Conservation (phyloP, 2,888 invertebrate genomes). For the Heliconius charithonia region DNA sequence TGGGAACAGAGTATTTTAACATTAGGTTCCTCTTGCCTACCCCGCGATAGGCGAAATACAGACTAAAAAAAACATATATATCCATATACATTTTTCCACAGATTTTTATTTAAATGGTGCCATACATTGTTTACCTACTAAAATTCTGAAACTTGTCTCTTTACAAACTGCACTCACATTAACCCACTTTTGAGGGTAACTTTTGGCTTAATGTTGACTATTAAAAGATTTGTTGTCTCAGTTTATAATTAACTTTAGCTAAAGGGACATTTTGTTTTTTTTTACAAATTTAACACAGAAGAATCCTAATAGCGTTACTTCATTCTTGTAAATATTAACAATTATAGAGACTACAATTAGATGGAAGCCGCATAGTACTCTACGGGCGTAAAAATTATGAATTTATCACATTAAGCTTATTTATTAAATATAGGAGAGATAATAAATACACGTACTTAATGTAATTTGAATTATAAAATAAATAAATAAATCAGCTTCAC, state of each 20-base stretch:
- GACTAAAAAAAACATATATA: too few species aligned
- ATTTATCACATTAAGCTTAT: background rate
- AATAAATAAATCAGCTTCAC: too few species aligned
- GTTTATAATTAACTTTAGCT: background rate
- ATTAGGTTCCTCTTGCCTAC: too few species aligned
- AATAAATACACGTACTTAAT: background rate
- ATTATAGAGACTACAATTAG: too few species aligned
- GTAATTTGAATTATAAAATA: background rate
- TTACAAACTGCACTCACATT: constrained; percentile 21
- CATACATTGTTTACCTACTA: background rate
- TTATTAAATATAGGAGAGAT: background rate
- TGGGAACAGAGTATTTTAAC: too few species aligned
- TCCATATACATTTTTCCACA: background rate
- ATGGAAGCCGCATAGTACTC: too few species aligned
- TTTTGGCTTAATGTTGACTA: background rate
- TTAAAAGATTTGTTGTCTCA: background rate
- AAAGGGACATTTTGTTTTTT: background rate
- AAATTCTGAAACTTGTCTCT: background rate
- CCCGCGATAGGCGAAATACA: too few species aligned
- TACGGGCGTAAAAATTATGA: too few species aligned
- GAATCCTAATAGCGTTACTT: background rate
- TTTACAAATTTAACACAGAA: background rate
- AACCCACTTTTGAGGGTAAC: constrained; percentile 11
- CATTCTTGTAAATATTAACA: background rate
- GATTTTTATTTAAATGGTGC: background rate